Evolutionary conservation across 2,797 vertebrate species (phyloP).

Genomic region (Zenarchopterus dispar): DNA sequence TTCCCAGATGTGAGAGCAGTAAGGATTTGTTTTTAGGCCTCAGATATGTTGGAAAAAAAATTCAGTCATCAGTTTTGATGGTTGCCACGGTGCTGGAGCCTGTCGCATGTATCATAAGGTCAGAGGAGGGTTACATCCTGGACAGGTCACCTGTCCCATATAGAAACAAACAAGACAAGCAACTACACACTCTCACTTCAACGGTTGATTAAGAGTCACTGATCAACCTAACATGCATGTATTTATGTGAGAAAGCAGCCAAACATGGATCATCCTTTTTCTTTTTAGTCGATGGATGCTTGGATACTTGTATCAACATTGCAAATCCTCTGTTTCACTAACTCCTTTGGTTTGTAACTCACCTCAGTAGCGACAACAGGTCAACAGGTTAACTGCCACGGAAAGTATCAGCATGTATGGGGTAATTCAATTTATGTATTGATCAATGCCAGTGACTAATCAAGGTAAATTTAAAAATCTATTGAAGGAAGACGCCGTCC

Average conservation of each 20-base stretch:
- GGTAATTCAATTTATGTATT: slow-evolving; percentile 36
- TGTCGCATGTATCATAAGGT: too few species aligned
- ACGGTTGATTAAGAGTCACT: too few species aligned
- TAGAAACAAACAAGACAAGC: too few species aligned
- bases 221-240: too few species aligned
- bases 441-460: slow-evolving; percentile 51
- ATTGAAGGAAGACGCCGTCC: slow-evolving; percentile 76
- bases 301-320: slow-evolving; percentile 5
- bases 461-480: slow-evolving; percentile 32
- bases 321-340: slow-evolving; percentile 6
- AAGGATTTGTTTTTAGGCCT: slow-evolving; percentile 39
- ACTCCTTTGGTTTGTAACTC: slow-evolving; percentile 21
- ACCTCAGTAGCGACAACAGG: slow-evolving; percentile 22
- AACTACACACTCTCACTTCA: too few species aligned
- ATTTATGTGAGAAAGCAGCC: too few species aligned
- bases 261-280: background rate
- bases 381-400: slow-evolving; percentile 36
- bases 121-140: too few species aligned
- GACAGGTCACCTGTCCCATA: too few species aligned
- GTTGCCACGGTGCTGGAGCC: too few species aligned
- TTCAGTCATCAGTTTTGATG: too few species aligned
- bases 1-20: slow-evolving; percentile 33
- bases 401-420: slow-evolving; percentile 17
- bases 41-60: slow-evolving; percentile 11
- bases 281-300: slow-evolving; percentile 9